Conservation (phyloP, 2,888 invertebrate species). For the Drosophila nr. perissopoda region DNA sequence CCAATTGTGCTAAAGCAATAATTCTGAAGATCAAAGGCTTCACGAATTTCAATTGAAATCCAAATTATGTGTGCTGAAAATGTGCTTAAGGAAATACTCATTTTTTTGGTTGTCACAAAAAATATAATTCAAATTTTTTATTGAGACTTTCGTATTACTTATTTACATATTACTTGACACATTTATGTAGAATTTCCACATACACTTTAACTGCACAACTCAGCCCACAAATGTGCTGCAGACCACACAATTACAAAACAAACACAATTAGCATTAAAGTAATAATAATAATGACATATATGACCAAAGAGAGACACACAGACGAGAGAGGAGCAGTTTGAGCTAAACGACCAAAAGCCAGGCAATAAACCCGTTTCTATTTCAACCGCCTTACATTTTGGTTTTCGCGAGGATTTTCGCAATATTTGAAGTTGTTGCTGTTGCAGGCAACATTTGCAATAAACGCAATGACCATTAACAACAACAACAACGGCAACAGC, state of each 20-base stretch:
- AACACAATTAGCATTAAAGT: slow-evolving; percentile 52
- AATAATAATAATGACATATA: slow-evolving; percentile 39
- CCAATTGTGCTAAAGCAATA: slow-evolving; percentile 2
- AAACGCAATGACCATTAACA: slow-evolving; percentile 72
- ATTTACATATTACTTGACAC: slow-evolving; percentile 1
- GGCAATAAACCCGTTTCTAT: slow-evolving; percentile 62
- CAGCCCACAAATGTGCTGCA: slow-evolving; percentile 39
- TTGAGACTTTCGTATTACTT: not conserved
- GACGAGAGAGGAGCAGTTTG: slow-evolving; percentile 1
- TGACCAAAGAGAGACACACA: slow-evolving; percentile 5
- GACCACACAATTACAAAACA: slow-evolving; percentile 36
- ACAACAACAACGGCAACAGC: slow-evolving; percentile 39
- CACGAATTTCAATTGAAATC: slow-evolving; percentile 17
- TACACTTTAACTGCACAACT: slow-evolving; percentile 23
- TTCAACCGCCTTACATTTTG: slow-evolving; percentile 55
- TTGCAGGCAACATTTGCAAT: slow-evolving; percentile 68
- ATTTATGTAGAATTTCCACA: slow-evolving; percentile 43
- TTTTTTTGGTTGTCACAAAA: no score
- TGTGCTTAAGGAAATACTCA: not conserved
- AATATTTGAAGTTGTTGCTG: slow-evolving; percentile 63
- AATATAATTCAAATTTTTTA: not conserved
- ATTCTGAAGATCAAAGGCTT: not conserved
- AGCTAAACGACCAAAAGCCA: slow-evolving; percentile 33
- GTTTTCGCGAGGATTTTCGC: slow-evolving; percentile 70
- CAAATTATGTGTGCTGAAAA: not conserved